Percentiles rank a stretch among this genome's conserved stretches.
These are phyloP conservation scores for Heliopora coerulea DNA, from an alignment of 92 coral and sea anemone genomes.

Conservation along the genomic window DNA sequence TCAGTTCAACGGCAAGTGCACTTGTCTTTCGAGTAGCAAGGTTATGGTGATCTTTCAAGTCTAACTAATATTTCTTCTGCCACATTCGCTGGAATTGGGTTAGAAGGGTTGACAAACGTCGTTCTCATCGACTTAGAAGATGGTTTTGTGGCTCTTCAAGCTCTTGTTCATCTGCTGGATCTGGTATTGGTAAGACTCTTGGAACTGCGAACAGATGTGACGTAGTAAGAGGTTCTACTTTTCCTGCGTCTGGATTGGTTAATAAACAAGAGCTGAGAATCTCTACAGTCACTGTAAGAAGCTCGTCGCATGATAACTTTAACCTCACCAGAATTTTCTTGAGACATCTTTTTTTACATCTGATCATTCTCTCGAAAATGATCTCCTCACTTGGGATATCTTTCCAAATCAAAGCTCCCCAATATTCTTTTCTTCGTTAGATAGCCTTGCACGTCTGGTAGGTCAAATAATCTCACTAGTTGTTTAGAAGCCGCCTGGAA, in stretches of 20 bases:
- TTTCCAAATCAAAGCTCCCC: constrained; percentile 19
- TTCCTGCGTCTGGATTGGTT: too few species aligned
- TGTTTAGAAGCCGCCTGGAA: background rate
- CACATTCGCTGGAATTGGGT: constrained; percentile 49
- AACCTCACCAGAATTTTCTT: constrained; percentile 14
- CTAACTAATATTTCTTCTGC: constrained; percentile 55
- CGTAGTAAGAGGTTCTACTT: too few species aligned
- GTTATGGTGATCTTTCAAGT: constrained; percentile 45
- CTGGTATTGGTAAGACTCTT: too few species aligned
- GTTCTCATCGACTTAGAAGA: constrained; percentile 22
- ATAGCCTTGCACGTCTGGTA: constrained; percentile 5
- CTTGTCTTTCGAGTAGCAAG: constrained; percentile 10
- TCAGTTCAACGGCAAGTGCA: constrained; percentile 14
- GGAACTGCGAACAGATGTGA: too few species aligned
- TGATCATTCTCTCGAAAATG: constrained; percentile 8
- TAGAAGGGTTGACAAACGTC: background rate
- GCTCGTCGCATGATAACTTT: constrained; percentile 3
- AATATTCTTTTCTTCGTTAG: constrained; percentile 4
- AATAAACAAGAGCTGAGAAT: background rate
- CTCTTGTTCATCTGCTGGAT: background rate
- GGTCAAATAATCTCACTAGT: background rate
- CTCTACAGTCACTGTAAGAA: background rate
- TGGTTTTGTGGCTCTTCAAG: background rate
- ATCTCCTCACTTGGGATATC: background rate
- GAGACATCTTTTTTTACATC: constrained; percentile 10